Evolutionary conservation across 2,888 invertebrate species (phyloP).

Genomic region (Hecatera dysodea): DNA sequence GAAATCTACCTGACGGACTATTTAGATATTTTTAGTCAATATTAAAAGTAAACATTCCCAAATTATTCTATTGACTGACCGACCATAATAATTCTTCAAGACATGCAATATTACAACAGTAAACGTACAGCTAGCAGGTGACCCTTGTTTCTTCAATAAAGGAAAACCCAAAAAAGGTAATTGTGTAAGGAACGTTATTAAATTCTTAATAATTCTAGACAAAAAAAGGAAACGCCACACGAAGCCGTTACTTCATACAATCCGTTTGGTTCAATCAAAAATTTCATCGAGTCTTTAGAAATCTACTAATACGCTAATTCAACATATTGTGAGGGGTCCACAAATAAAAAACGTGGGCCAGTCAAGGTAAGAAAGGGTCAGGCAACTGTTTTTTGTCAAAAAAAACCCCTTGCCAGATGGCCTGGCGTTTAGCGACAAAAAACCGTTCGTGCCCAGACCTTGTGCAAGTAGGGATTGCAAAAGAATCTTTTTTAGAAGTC

Average conservation of each 20-base stretch:
- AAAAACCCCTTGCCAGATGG: conserved; percentile 90
- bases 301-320: conserved; percentile 90
- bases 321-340: conserved; percentile 88
- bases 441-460: conserved; percentile 87
- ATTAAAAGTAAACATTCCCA: background rate
- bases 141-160: conserved; percentile 51
- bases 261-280: conserved; percentile 90
- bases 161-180: conserved; percentile 51
- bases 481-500: conserved; percentile 15
- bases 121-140: conserved; percentile 56
- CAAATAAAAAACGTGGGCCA: conserved; percentile 86
- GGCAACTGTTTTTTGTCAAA: conserved; percentile 82
- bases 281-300: conserved; percentile 89
- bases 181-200: conserved; percentile 73
- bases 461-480: conserved; percentile 78
- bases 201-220: conserved; percentile 73
- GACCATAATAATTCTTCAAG: conserved; percentile 16
- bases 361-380: conserved; percentile 90
- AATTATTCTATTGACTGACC: conserved; percentile 5
- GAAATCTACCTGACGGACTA: no score
- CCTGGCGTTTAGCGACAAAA: conserved; percentile 88
- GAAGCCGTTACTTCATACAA: conserved; percentile 86
- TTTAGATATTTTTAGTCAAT: no score
- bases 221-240: conserved; percentile 78
- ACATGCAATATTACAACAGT: conserved; percentile 42